Percentiles rank a stretch among this genome's conserved stretches.
These are phyloP conservation scores for Semotilus atromaculatus DNA, from an alignment of 2,797 vertebrate species.

Conservation along the genomic window DNA sequence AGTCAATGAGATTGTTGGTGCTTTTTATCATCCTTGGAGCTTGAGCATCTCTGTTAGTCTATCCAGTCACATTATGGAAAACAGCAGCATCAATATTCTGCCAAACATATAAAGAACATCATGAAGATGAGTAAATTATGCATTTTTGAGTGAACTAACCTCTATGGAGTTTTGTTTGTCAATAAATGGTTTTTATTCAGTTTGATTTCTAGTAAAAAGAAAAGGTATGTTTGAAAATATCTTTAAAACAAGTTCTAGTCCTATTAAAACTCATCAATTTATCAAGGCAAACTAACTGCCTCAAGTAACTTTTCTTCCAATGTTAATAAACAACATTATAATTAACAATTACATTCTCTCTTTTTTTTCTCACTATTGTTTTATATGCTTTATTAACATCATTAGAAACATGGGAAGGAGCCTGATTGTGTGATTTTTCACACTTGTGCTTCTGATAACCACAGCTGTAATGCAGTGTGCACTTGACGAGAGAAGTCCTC, in stretches of 20 bases:
- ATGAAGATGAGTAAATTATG: background rate
- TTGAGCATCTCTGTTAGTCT: background rate
- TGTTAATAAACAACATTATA: background rate
- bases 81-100: background rate
- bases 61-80: background rate
- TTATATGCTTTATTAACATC: background rate
- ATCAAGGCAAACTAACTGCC: background rate
- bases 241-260: background rate
- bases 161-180: background rate
- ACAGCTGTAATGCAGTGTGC: constrained; percentile 4
- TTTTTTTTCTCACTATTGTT: background rate
- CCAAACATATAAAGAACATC: background rate
- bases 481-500: constrained; percentile 17
- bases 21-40: background rate
- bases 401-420: background rate
- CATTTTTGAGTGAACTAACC: background rate
- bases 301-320: no score
- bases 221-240: background rate
- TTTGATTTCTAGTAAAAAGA: background rate
- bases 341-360: background rate
- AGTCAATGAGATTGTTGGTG: no score
- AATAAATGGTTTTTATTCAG: background rate
- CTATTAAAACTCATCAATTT: background rate
- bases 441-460: background rate
- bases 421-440: background rate